A percentile compares a stretch with the other conserved stretches of the same genome.
phyloP scores from a whole-genome alignment of 2,797 vertebrate species.

The Trachops cirrhosus region DNA sequence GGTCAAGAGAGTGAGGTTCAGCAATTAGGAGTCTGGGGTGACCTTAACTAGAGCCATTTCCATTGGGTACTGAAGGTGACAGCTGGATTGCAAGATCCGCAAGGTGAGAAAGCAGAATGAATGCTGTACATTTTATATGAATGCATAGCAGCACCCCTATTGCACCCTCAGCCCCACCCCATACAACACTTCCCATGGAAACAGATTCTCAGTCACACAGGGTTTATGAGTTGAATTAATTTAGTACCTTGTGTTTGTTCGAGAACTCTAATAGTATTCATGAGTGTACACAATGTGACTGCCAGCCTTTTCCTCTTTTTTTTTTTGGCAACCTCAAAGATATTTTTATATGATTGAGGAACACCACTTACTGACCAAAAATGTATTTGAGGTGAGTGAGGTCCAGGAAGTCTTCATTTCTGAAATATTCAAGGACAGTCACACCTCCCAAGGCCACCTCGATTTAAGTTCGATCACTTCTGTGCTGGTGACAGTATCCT shows the following conservation, averaged over 20 bases:
- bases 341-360: slow-evolving; percentile 20
- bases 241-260: slow-evolving; percentile 39
- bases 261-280: slow-evolving; percentile 37
- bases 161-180: neutral
- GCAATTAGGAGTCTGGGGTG: neutral
- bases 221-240: slow-evolving; percentile 22
- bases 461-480: neutral
- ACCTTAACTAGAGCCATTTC: neutral
- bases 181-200: neutral
- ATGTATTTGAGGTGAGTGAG: neutral
- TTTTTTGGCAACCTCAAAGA: slow-evolving; percentile 12
- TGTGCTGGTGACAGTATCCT: neutral
- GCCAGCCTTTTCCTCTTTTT: neutral
- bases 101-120: neutral
- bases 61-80: neutral
- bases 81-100: neutral
- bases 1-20: neutral
- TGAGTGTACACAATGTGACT: neutral
- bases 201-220: neutral
- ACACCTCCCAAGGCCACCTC: neutral
- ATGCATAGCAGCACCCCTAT: neutral
- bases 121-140: neutral
- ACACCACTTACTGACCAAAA: slow-evolving; percentile 30
- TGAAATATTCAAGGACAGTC: neutral
- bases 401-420: slow-evolving; percentile 16